Evolutionary conservation across 2,113 vertebrate genomes (phyloP), one percentile per base, ranked within the genome.

Genomic region (Irena cyanogastra): DNA sequence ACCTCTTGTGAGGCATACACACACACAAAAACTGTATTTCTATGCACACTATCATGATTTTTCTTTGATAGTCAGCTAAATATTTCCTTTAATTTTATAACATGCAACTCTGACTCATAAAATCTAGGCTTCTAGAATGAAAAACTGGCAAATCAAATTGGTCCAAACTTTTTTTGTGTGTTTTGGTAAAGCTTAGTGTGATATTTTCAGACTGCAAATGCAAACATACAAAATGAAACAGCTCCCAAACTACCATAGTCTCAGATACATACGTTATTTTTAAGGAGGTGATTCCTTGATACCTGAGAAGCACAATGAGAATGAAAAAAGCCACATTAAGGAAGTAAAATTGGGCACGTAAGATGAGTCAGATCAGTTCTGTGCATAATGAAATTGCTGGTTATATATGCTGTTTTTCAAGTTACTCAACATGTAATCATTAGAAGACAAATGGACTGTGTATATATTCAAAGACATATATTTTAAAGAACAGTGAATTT

Each of bases 21-120:
- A 60, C 3, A 68, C 39, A 65, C 12, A 66, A 10, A 4, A 10
- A 10, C 5, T 27, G 45, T 37, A 66, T 81, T 57, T 47, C 19
- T 0, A 1, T 26, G 64, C 1, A 33, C 9, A 18, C 54, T 30
- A 53, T 53, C 3, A 1, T 4, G 11, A 39, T 35, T 82, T 75
- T 87, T 76, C 53, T 65, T 45, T 54, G 31, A 59, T n/a, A 23
- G 59, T 87, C 65, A 84, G 16, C 8, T 35, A 64, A 84, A 11
- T 31, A 89, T 39, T 76, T 91, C 20, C 35, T 87, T 89, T 33
- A 31, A 27, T 57, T 42, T 68, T 89, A 13, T 47, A 78, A 71
- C 12, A 15, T 2, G 18, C 22, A 31, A 47, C 31, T 61, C 47
- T 70, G 15, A 83, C 22, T 42, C 4, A 45, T 65, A 90, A 59